Evolutionary conservation across 2,797 vertebrate genomes (phyloP).

Genomic region (Gallinago stenura): DNA sequence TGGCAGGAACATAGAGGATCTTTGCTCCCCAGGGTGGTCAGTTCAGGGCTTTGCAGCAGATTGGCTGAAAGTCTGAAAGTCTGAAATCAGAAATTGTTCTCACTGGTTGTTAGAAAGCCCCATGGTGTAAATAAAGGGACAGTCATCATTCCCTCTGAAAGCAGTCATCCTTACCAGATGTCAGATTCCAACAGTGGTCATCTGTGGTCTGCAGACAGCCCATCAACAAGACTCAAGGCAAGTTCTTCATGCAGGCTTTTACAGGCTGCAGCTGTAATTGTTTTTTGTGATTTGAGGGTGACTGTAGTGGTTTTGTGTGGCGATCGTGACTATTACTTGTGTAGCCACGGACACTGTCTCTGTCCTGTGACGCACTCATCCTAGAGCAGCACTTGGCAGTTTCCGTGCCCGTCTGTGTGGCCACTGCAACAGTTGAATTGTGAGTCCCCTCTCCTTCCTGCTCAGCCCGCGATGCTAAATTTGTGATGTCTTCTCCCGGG

Average conservation of each 20-base stretch:
- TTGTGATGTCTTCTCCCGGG: conserved; percentile 32
- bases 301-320: neutral
- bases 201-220: neutral
- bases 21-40: neutral
- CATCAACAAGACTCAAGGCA: neutral
- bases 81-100: neutral
- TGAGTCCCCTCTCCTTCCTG: neutral
- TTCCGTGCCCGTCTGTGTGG: neutral
- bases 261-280: neutral
- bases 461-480: neutral
- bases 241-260: neutral
- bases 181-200: neutral
- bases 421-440: neutral
- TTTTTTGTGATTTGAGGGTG: neutral
- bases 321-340: neutral
- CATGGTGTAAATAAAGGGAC: neutral
- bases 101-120: neutral
- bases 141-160: neutral
- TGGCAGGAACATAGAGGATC: neutral
- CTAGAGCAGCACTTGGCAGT: neutral
- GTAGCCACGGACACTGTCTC: rapidly evolving
- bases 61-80: neutral
- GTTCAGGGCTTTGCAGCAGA: neutral
- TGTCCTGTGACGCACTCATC: neutral
- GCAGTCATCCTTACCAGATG: neutral